Evolutionary conservation across 2,888 invertebrate genomes (phyloP).

Genomic region (Drosophila pseudotakahashii): DNA sequence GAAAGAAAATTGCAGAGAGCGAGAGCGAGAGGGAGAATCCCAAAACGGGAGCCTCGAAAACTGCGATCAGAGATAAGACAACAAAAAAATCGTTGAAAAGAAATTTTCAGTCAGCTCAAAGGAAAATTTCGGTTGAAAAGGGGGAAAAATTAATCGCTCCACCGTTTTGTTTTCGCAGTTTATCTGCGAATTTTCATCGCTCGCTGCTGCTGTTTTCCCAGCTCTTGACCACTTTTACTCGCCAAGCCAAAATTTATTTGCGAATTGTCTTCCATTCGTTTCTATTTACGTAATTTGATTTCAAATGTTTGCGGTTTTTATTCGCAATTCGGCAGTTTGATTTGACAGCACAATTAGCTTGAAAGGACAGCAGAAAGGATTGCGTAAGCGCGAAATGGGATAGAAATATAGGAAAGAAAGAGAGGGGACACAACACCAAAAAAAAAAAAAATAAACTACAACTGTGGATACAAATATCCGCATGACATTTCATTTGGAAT

Average conservation of each 20-base stretch:
- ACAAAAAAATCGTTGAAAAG: conserved; percentile 34
- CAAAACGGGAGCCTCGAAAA: conserved; percentile 38
- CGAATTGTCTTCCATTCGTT: conserved; percentile 39
- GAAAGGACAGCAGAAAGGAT: conserved; percentile 43
- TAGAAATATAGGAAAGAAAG: conserved; percentile 2
- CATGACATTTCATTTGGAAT: background rate
- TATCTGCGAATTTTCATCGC: conserved; percentile 39
- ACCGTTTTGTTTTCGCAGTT: conserved; percentile 44
- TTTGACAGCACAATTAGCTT: conserved; percentile 67
- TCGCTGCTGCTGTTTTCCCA: background rate
- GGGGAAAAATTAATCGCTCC: conserved; percentile 41
- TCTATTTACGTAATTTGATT: conserved; percentile 40
- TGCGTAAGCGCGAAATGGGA: conserved; percentile 16
- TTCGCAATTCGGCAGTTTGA: conserved; percentile 34
- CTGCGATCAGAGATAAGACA: conserved; percentile 44
- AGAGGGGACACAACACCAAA: conserved; percentile 10
- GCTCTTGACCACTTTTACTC: conserved; percentile 34
- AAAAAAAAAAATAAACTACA: conserved; percentile 2
- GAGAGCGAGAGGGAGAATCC: conserved; percentile 20
- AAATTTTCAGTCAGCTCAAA: conserved; percentile 25
- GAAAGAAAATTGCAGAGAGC: conserved; percentile 18
- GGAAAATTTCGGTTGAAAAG: background rate
- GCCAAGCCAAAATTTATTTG: conserved; percentile 42
- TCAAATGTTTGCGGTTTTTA: conserved; percentile 1
- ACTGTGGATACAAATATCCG: background rate